Conservation (phyloP, 2,888 invertebrate species). For the Mesorhabditis sp. region DNA sequence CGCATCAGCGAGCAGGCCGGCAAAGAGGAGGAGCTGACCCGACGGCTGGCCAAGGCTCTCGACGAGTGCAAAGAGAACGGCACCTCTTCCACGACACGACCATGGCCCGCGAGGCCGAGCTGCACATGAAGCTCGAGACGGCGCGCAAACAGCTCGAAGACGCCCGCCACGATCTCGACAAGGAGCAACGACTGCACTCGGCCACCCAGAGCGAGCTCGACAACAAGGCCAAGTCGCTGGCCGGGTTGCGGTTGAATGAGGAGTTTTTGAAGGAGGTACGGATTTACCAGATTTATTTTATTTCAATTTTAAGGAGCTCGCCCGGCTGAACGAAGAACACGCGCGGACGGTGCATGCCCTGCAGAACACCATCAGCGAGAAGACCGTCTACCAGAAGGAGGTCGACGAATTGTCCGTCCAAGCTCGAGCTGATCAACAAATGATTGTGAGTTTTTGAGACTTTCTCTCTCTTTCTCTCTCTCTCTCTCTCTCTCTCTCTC, state of each 20-base stretch:
- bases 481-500: too few relatives aligned
- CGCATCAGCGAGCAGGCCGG: conserved; percentile 8
- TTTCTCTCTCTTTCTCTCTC: too few relatives aligned
- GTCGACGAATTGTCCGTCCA: conserved; percentile 91
- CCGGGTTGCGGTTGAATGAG: conserved; percentile 24
- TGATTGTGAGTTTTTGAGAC: conserved; percentile 64
- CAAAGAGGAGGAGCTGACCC: conserved; percentile 65
- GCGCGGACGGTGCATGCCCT: conserved; percentile 16
- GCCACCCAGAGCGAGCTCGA: conserved; percentile 28
- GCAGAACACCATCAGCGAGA: conserved; percentile 54
- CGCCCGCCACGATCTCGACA: conserved; percentile 20
- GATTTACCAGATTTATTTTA: background rate
- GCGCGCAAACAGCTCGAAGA: conserved; percentile 35
- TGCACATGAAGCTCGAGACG: conserved; percentile 75
- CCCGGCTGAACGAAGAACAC: conserved; percentile 14
- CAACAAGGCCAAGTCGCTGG: conserved; percentile 21
- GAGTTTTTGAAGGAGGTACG: conserved; percentile 24
- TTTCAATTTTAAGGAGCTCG: conserved; percentile 12
- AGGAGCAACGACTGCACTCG: conserved; percentile 23
- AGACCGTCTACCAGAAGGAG: conserved; percentile 70
- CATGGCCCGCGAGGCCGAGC: conserved; percentile 67
- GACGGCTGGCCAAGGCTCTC: conserved; percentile 73
- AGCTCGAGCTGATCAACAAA: conserved; percentile 90
- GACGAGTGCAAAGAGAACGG: conserved; percentile 37
- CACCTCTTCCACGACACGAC: conserved; percentile 12